Base-by-base conservation (phyloP, 2,888 invertebrate species). In the Caenorhabditis sp. region DNA sequence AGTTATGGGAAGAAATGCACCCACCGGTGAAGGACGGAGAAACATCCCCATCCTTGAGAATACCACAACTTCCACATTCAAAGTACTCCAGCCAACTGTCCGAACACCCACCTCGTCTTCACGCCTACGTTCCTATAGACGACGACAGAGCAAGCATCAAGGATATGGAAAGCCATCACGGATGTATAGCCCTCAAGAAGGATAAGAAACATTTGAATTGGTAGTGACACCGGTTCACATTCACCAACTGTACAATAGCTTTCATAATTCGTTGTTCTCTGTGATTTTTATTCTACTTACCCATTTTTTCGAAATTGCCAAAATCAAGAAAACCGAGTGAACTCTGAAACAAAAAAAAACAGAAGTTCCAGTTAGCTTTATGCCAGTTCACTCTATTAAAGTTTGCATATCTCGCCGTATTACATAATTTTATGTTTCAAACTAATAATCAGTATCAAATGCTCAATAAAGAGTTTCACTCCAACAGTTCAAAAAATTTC, bases 91-190 rank as follows among this genome's bases (percentile, higher is more conserved):
- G 81, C 19, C 63, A 63, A 56, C 64, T 86, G 0, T 73, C 82
- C 19, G 86, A 85, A 38, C 88, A 88, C 70, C 70, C 79, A 12
- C 88, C 88, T 47, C 82, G 86, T 47, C 82, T 88, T 26, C 88
- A 88, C 58, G 86, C 88, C n/a, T 88, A 87, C 47, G 84, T 88
- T 10, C 70, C 70, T 47, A 81, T 88, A 12, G 82, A 85, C 59
- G 75, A 75, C n/a, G 51, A 61, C 10, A 44, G n/a, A 22, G 22
- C 41, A 5, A 64, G 35, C 6, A 51, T 58, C 51, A 72, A 84
- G 24, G 85, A 85, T 38, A 28, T 58, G n/a, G 84, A 84, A 38
- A 84, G 84, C 49, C 56, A 61, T 26, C 64, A 75, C 22, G 79
- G 83, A 58, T 83, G 83, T 49, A 22, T 74, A 5, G 14, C 63